These are phyloP conservation scores for Galaxias olidus DNA, from an alignment of 2,797 vertebrate genomes.

Conservation along the genomic window DNA sequence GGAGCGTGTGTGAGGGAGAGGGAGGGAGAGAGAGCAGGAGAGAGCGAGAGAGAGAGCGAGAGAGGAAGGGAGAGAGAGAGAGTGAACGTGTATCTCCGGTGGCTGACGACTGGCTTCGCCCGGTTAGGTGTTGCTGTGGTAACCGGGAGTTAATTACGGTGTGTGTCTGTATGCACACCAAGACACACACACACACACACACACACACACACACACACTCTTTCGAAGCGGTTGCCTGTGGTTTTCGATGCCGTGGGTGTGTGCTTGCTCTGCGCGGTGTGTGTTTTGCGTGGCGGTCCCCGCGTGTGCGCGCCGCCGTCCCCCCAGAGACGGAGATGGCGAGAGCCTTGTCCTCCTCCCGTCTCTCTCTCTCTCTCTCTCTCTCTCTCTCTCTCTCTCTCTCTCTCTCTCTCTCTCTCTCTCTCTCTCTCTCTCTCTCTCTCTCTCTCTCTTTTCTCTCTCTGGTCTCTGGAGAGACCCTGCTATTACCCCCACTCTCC, in stretches of 20 bases:
- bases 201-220: slow-evolving; percentile 7
- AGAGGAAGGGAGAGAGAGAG: background rate
- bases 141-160: slow-evolving; percentile 74
- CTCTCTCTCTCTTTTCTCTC: too few relatives aligned
- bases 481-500: slow-evolving; percentile 77
- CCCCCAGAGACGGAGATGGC: slow-evolving; percentile 45
- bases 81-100: slow-evolving; percentile 16
- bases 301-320: background rate
- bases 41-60: too few relatives aligned
- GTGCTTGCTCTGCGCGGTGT: too few relatives aligned
- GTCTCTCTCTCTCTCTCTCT: slow-evolving; percentile 47
- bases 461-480: slow-evolving; percentile 68
- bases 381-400: too few relatives aligned
- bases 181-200: too few relatives aligned
- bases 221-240: slow-evolving; percentile 24
- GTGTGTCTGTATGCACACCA: slow-evolving; percentile 43
- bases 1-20: background rate
- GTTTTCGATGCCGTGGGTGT: background rate
- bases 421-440: too few relatives aligned
- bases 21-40: too few relatives aligned
- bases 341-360: slow-evolving; percentile 57
- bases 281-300: background rate
- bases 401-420: too few relatives aligned
- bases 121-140: slow-evolving; percentile 67
- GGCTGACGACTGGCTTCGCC: slow-evolving; percentile 38